These are phyloP conservation scores for Poeciliopsis turrubarensis DNA, from an alignment of 2,113 vertebrate species.

Conservation along the genomic window DNA sequence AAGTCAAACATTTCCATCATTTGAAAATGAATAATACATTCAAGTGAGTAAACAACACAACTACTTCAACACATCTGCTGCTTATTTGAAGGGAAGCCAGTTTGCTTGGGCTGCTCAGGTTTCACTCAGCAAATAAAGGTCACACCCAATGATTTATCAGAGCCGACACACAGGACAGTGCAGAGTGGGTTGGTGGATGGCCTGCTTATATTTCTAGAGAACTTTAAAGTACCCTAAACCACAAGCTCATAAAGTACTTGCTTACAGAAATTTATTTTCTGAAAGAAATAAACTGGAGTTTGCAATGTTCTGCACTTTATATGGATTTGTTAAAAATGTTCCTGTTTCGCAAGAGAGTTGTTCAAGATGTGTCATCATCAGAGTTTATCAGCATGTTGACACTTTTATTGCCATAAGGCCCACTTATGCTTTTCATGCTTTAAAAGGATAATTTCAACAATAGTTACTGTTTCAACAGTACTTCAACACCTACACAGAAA, in stretches of 20 bases:
- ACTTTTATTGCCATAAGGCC: background rate
- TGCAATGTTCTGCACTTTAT: no score
- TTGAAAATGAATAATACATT: conserved; percentile 58
- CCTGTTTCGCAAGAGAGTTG: background rate
- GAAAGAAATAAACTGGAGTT: no score
- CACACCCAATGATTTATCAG: conserved; percentile 44
- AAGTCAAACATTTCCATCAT: conserved; percentile 30
- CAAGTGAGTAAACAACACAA: conserved; percentile 24
- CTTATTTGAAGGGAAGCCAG: conserved; percentile 45
- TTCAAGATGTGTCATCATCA: background rate
- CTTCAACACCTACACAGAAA: background rate
- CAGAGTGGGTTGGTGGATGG: conserved; percentile 1
- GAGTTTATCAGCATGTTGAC: background rate
- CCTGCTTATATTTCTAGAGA: conserved; percentile 1
- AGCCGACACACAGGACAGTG: background rate
- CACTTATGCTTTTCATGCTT: background rate
- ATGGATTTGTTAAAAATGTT: no score
- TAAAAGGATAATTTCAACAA: background rate
- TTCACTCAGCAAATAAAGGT: conserved; percentile 51
- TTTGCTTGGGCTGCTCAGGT: conserved; percentile 38
- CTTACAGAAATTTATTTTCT: no score
- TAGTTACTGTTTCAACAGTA: background rate
- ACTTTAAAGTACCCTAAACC: no score
- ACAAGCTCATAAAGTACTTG: no score
- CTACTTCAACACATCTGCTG: conserved; percentile 11